Conservation (phyloP, 2,888 invertebrate species). For the Bedellia somnulentella region DNA sequence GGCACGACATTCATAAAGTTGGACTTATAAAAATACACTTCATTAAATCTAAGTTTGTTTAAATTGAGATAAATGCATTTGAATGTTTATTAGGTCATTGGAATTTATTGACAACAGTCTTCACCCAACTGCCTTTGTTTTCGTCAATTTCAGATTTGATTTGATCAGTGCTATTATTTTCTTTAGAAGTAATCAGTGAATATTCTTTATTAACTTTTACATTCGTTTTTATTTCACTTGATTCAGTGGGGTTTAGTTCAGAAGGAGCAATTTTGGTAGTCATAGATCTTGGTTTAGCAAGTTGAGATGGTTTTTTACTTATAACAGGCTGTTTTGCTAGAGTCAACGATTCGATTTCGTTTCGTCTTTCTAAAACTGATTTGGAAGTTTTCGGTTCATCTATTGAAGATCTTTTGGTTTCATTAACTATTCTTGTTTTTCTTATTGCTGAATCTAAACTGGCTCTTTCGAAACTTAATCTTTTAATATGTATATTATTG, state of each 20-base stretch:
- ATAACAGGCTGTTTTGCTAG: constrained; percentile 20
- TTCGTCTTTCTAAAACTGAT: constrained; percentile 44
- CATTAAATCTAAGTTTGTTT: too few relatives aligned
- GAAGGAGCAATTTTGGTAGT: constrained; percentile 41
- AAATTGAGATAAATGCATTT: too few relatives aligned
- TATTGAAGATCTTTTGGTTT: constrained; percentile 21
- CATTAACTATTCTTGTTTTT: constrained; percentile 23
- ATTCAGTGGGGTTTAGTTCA: constrained; percentile 29
- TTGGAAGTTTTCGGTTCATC: constrained; percentile 39
- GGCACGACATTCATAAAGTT: too few relatives aligned
- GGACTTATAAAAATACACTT: too few relatives aligned
- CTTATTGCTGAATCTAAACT: constrained; percentile 48
- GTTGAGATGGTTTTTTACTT: constrained; percentile 25
- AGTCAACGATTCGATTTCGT: constrained; percentile 46
- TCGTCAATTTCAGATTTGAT: constrained; percentile 16
- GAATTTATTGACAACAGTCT: constrained; percentile 72
- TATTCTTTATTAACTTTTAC: not conserved
- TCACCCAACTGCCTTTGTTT: constrained; percentile 69
- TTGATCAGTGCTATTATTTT: constrained; percentile 6
- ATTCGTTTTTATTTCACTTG: constrained; percentile 2
- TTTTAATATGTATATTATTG: constrained; percentile 43
- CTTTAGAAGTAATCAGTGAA: not conserved
- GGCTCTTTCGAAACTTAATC: constrained; percentile 48
- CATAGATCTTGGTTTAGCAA: constrained; percentile 33
- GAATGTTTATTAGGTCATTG: constrained; percentile 60